A percentile compares a stretch with the other conserved stretches of the same genome.
These are phyloP conservation scores for Periophthalmus magnuspinnatus DNA, from an alignment of 2,797 vertebrate genomes.

Conservation along the genomic window DNA sequence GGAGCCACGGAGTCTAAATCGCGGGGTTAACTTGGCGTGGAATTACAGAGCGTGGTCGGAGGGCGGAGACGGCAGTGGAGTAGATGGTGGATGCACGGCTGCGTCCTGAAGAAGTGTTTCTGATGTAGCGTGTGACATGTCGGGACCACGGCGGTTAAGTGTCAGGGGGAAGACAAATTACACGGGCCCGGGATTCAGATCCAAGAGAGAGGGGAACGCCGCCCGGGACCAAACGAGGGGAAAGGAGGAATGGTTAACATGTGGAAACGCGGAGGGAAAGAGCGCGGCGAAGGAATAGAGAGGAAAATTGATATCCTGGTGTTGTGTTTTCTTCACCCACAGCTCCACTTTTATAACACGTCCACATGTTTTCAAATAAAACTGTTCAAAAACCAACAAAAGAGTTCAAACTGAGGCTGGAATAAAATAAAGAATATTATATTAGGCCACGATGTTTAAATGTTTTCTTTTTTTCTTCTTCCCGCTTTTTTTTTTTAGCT, in stretches of 20 bases:
- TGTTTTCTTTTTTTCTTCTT: no score
- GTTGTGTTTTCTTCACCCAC: neutral
- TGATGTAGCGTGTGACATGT: conserved; percentile 27
- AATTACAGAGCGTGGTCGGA: conserved; percentile 27
- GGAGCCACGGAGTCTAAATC: conserved; percentile 16
- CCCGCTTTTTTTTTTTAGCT: no score
- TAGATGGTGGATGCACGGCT: conserved; percentile 27
- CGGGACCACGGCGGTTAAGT: conserved; percentile 27
- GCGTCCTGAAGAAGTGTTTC: conserved; percentile 29
- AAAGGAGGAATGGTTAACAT: neutral
- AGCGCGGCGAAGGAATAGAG: no score
- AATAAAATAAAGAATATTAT: no score
- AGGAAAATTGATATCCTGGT: neutral
- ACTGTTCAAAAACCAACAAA: no score
- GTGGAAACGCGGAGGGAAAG: neutral
- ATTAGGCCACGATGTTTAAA: no score
- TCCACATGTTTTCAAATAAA: no score
- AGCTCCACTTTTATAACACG: no score
- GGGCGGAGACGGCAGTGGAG: conserved; percentile 28
- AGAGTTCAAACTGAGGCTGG: no score
- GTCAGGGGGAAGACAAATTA: conserved; percentile 44
- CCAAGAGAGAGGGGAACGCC: neutral
- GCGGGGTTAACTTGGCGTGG: conserved; percentile 3
- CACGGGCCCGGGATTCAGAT: conserved; percentile 19
- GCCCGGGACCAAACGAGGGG: neutral